These are phyloP conservation scores for Amniataba percoides DNA, from an alignment of 2,797 vertebrate species.

Conservation along the genomic window DNA sequence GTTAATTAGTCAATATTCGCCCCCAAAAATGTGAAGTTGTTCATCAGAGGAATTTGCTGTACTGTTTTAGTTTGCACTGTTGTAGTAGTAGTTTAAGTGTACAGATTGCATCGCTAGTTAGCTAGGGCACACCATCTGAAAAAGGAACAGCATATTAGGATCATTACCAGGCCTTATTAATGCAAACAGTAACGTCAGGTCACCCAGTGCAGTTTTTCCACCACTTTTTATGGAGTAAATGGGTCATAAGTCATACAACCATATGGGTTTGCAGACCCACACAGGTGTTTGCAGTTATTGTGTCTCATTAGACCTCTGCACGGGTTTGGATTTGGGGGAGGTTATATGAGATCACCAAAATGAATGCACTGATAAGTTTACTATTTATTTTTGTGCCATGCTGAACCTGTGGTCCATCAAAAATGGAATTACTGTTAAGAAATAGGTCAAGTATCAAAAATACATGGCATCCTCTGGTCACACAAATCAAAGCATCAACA, in stretches of 20 bases:
- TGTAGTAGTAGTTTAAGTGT: neutral
- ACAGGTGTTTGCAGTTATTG: neutral
- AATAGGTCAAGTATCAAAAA: neutral
- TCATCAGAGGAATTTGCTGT: constrained; percentile 5
- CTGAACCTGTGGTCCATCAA: neutral
- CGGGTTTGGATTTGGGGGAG: neutral
- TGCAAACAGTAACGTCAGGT: constrained; percentile 3
- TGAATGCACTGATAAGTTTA: neutral
- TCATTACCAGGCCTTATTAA: neutral
- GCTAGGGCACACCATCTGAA: neutral
- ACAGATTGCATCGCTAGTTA: constrained; percentile 4
- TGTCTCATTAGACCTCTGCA: constrained; percentile 8
- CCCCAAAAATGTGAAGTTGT: neutral
- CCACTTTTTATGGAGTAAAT: neutral
- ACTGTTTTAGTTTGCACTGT: neutral
- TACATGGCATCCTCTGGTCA: neutral
- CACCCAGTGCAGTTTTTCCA: neutral
- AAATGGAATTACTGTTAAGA: no score
- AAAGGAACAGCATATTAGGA: neutral
- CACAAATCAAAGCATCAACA: neutral
- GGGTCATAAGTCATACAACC: neutral
- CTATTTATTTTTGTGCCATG: neutral
- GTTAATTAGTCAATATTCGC: neutral
- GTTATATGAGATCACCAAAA: constrained; percentile 1
- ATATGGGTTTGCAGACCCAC: neutral